phyloP scores from a whole-genome alignment of 2,113 vertebrate species.

The Pterocles gutturalis region DNA sequence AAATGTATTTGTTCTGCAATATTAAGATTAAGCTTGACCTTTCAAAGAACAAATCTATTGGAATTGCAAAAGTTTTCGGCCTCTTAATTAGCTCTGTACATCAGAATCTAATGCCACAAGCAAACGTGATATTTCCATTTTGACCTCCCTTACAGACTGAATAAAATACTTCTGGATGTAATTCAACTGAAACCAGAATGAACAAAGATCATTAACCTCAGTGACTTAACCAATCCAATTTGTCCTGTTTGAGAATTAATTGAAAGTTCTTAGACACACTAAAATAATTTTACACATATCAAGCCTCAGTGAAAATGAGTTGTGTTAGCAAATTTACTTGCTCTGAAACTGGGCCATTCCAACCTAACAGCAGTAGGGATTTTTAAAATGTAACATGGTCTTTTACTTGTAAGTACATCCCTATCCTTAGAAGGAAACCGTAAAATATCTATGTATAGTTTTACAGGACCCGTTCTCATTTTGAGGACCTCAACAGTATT shows the following conservation, averaged over 20 bases:
- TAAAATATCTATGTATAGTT: background rate
- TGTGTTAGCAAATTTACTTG: background rate
- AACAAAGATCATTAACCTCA: background rate
- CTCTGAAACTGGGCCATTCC: background rate
- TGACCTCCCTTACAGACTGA: background rate
- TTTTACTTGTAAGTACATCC: background rate
- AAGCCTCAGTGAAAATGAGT: background rate
- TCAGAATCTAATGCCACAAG: background rate
- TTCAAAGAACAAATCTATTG: background rate
- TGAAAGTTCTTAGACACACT: background rate
- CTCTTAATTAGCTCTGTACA: background rate
- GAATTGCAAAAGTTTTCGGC: background rate
- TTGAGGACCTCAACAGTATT: background rate
- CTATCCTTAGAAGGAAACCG: background rate
- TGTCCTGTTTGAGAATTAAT: background rate
- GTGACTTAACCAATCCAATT: background rate
- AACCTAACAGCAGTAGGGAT: background rate
- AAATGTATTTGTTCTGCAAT: background rate
- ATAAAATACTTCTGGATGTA: background rate
- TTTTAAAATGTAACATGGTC: background rate
- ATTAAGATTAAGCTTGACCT: conserved; percentile 2
- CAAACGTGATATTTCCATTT: background rate
- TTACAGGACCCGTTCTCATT: background rate
- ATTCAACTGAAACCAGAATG: background rate
- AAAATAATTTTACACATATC: background rate